These are phyloP conservation scores for Eristalinus sepulchralis DNA, from an alignment of 2,888 invertebrate genomes.

Conservation along the genomic window DNA sequence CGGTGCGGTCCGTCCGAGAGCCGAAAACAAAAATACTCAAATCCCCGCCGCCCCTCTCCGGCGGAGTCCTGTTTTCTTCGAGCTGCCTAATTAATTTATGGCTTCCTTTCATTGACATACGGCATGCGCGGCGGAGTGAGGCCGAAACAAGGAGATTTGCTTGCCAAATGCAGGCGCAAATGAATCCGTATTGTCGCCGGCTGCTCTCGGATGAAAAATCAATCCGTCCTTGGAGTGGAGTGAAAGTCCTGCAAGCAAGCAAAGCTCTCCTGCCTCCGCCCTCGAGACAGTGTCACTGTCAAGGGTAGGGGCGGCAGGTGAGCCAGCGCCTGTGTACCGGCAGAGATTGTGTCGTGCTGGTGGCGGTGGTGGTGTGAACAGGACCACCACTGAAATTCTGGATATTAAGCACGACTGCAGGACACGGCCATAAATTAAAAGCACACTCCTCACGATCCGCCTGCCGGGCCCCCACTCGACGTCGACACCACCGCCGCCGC, in stretches of 20 bases:
- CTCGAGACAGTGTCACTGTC: constrained; percentile 55
- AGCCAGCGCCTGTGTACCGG: constrained; percentile 37
- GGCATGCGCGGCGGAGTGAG: constrained; percentile 57
- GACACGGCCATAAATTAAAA: constrained; percentile 69
- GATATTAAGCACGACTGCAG: constrained; percentile 70
- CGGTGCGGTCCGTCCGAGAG: constrained; percentile 14
- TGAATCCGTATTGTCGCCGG: constrained; percentile 63
- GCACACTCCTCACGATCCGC: constrained; percentile 49
- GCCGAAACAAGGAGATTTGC: constrained; percentile 42
- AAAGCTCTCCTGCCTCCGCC: not conserved
- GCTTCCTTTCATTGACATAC: constrained; percentile 69
- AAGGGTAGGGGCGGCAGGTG: constrained; percentile 44
- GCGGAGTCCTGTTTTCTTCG: constrained; percentile 45
- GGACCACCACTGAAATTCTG: constrained; percentile 17
- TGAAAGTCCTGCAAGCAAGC: not conserved
- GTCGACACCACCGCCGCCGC: not conserved
- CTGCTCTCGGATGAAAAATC: constrained; percentile 43
- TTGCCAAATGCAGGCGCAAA: constrained; percentile 61
- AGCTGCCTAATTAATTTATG: constrained; percentile 68
- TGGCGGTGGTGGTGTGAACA: not conserved
- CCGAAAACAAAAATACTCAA: constrained; percentile 33
- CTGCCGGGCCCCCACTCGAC: not conserved
- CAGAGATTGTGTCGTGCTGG: constrained; percentile 28
- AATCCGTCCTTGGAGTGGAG: constrained; percentile 26
- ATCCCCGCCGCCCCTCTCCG: not conserved